Evolutionary conservation across 2,888 invertebrate species (phyloP), one percentile per base, ranked within the genome.

Genomic region (Drosophila vallismaia): DNA sequence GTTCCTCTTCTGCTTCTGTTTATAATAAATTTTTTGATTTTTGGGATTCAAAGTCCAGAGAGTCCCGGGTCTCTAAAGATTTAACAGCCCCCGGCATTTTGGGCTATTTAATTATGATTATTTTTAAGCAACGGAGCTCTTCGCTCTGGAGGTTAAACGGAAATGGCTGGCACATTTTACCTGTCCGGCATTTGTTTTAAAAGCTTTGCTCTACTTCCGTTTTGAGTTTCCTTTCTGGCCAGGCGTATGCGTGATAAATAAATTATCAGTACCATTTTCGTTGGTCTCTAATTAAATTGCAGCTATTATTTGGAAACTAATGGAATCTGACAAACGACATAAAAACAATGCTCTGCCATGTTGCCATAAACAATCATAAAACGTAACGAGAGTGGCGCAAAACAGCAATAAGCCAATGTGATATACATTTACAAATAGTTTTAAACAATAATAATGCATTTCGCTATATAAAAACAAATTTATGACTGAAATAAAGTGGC

Each of bases 41-140:
- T 71, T 48, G 6, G 33, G 46, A 54, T 19, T 42, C 31, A 9
- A 19, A 6, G 42, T 19, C 19, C 19, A 2, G 19, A 19, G 19
- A 19, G 19, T 19, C 28, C 36, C 6, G 10, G 4, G 14, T 29
- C 40, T 68, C 55, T 57, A 14, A 49, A 54, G 63, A 66, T 51
- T 55, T 63, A 60, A 58, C 54, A 49, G 53, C 62, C 52, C 51
- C 38, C 44, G 42, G 50, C 38, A 9, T 51, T 40, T 36, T 51
- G 42, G 28, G 57, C 71, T 59, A 71, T 86, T 86, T 79, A 73
- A 83, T 86, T 86, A 88, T 79, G 64, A 58, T 86, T 83, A 88
- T 87, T 85, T 87, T 85, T 57, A 79, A 83, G 57, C 64, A 62
- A 62, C 85, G 76, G 69, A 12, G 4, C 19, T 42, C 14, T 28